Evolutionary conservation across 1,140 invertebrate species (phyloP).

Genomic region (Drosophila simulans): DNA sequence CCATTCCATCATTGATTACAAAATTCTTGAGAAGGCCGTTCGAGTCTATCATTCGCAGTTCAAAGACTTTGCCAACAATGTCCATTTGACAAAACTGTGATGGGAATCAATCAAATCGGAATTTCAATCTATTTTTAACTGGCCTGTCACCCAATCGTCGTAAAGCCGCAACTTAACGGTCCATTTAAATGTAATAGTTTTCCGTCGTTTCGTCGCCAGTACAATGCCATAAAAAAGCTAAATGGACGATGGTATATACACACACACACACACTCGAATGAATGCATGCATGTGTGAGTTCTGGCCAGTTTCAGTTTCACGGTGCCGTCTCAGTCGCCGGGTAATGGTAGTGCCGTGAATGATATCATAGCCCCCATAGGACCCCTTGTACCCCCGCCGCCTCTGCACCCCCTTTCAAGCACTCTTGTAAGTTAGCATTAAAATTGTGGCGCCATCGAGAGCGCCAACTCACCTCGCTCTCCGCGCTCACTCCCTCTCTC

Average conservation of each 20-base stretch:
- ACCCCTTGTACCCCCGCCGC: slow-evolving; percentile 11
- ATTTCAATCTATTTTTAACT: slow-evolving; percentile 55
- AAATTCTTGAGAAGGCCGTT: too few relatives aligned
- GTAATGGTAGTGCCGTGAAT: slow-evolving; percentile 54
- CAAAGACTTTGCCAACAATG: slow-evolving; percentile 5
- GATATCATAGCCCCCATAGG: slow-evolving; percentile 65
- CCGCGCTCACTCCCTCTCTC: slow-evolving; percentile 21
- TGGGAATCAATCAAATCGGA: slow-evolving; percentile 27
- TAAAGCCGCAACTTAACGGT: slow-evolving; percentile 47
- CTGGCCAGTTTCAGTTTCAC: slow-evolving; percentile 61
- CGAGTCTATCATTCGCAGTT: neutral
- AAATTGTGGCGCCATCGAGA: slow-evolving; percentile 60
- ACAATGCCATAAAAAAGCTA: slow-evolving; percentile 59
- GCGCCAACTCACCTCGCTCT: slow-evolving; percentile 48
- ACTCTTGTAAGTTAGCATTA: slow-evolving; percentile 68
- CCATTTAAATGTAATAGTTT: slow-evolving; percentile 60
- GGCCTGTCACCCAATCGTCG: slow-evolving; percentile 48
- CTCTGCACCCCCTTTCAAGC: slow-evolving; percentile 34
- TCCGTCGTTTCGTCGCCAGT: slow-evolving; percentile 53
- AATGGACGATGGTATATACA: slow-evolving; percentile 19
- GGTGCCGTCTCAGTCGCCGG: slow-evolving; percentile 35
- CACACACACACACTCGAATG: neutral
- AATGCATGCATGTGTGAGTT: slow-evolving; percentile 20
- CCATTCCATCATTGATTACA: too few relatives aligned
- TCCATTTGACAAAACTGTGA: slow-evolving; percentile 13